Evolutionary conservation across 2,113 vertebrate genomes (phyloP).

Genomic region (Corynorhinus townsendii): DNA sequence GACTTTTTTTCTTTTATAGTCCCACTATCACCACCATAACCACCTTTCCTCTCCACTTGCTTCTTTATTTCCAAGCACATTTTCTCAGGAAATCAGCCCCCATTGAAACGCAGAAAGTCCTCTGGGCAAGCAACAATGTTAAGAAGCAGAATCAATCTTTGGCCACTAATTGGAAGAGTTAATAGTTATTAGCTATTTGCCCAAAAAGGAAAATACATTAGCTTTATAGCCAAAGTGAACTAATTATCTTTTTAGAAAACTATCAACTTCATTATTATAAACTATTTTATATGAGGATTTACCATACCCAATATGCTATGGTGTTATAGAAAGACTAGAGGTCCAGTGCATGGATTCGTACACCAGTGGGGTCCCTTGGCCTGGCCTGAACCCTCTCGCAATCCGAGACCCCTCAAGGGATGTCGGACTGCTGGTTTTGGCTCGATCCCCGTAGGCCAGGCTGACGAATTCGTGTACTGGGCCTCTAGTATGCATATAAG

Average conservation of each 20-base stretch:
- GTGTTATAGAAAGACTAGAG: background rate
- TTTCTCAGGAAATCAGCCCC: background rate
- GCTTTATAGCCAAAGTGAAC: background rate
- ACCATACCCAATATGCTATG: background rate
- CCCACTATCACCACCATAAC: background rate
- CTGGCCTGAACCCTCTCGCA: too few relatives aligned
- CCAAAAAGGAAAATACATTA: background rate
- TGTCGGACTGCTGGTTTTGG: too few relatives aligned
- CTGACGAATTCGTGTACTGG: too few relatives aligned
- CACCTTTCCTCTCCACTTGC: background rate
- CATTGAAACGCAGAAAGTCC: background rate
- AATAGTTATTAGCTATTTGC: background rate
- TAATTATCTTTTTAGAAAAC: background rate
- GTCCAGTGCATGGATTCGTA: too few relatives aligned
- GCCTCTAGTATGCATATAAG: too few relatives aligned
- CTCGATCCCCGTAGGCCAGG: too few relatives aligned
- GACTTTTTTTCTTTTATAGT: background rate
- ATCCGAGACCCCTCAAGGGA: too few relatives aligned
- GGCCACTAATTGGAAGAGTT: background rate
- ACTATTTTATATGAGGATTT: background rate
- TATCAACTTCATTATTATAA: background rate
- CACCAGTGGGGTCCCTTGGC: too few relatives aligned
- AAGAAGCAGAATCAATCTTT: background rate
- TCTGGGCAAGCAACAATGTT: background rate
- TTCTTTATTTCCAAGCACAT: conserved; percentile 7